A percentile compares a stretch with the other conserved stretches of the same genome.
phyloP scores from a whole-genome alignment of 2,113 vertebrate species.

The Alosa alosa region DNA sequence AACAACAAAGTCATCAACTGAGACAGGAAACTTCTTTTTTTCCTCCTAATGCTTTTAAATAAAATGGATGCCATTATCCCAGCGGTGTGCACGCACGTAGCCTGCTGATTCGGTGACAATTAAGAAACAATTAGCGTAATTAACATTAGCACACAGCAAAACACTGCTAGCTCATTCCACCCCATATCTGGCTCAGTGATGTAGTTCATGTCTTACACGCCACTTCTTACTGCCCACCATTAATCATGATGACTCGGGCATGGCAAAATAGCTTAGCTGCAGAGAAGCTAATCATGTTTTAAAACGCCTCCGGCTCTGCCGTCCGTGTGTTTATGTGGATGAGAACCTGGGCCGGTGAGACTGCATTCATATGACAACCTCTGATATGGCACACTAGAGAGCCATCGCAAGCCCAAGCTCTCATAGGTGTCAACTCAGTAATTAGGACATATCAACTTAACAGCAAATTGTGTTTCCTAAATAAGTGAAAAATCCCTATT shows the following conservation, averaged over 20 bases:
- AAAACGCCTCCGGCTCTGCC: not conserved
- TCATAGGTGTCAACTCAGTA: conserved; percentile 30
- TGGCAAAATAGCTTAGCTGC: not conserved
- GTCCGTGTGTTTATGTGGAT: not conserved
- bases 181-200: not conserved
- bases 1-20: conserved; percentile 50
- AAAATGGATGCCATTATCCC: conserved; percentile 58
- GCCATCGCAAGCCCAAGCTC: not conserved
- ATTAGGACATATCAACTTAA: conserved; percentile 56
- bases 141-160: conserved; percentile 56
- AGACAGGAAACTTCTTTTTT: conserved; percentile 46
- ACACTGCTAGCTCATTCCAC: conserved; percentile 20
- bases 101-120: conserved; percentile 66
- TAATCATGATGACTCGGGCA: conserved; percentile 36
- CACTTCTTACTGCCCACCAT: conserved; percentile 48
- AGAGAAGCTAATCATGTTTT: not conserved
- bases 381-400: not conserved
- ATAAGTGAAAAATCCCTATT: not conserved
- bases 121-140: conserved; percentile 71
- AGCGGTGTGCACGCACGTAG: conserved; percentile 62
- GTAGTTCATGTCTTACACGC: conserved; percentile 50
- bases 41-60: conserved; percentile 5
- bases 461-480: conserved; percentile 13
- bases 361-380: not conserved
- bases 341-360: not conserved